Evolutionary conservation across 1,140 invertebrate species (phyloP), one percentile per base, ranked within the genome.

Genomic region (Drosophila repleta): DNA sequence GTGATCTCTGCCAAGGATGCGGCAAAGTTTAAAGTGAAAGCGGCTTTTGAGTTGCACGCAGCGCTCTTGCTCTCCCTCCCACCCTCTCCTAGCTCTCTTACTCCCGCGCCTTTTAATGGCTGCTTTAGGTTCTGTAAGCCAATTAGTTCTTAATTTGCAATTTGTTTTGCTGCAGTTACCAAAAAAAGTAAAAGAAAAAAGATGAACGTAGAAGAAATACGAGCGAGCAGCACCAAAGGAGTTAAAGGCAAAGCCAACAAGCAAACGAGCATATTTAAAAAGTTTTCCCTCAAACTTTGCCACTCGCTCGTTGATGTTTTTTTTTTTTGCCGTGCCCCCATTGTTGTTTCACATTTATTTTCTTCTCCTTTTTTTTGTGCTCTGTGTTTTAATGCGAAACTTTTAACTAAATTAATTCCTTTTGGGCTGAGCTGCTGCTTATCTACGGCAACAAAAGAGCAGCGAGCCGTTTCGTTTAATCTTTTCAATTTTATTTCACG

Each of bases 121-220:
- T 87, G 83, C 83, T 88, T 88, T 89, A 76, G 83, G 83, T 88
- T 88, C 76, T 79, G 83, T 88, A 88, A 88, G 83, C 83, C 83
- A 88, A 88, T 88, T 88, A 88, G 79, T 88, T 89, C 76, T 88
- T 88, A 88, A 88, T 88, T 88, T 83, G 83, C 83, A 88, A 88
- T 88, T 88, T 88, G 83, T 88, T 88, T 88, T 89, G 83, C 76
- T 88, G 83, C 84, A 88, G 79, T 79, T 81, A 48, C 48, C 8
- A 15, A 75, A 79, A 76, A 68, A 13, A 37, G 37, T 17, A 11
- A 10, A 10, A 29, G 0, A 46, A 17, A 60, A 48, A 60, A 48
- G n/a, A 17, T 2, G 15, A 60, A 35, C 18, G 18, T 52, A 18
- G 13, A 10, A 46, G 51, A 67, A 66, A 75, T 62, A 45, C 48